Evolutionary conservation across 2,113 vertebrate genomes (phyloP).

Genomic region (Trogon melanurus): DNA sequence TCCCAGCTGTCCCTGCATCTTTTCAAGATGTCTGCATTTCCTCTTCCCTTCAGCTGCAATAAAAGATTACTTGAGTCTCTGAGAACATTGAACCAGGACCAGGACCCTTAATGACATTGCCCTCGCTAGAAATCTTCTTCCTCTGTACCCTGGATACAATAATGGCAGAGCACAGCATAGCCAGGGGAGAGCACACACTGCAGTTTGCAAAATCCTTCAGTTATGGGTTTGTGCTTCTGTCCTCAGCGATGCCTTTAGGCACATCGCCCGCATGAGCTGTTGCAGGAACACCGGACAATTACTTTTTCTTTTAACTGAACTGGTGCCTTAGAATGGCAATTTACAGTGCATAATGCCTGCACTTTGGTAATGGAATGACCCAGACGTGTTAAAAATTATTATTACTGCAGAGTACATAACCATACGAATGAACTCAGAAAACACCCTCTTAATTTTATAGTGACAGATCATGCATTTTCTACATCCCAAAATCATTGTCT

Average conservation of each 20-base stretch:
- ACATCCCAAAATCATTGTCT: not conserved
- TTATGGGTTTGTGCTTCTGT: not conserved
- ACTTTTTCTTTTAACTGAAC: not conserved
- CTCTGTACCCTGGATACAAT: not conserved
- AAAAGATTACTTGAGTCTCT: not conserved
- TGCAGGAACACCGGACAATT: not conserved
- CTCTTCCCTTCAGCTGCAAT: not conserved
- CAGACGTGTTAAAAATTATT: constrained; percentile 3
- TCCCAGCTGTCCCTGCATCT: not conserved
- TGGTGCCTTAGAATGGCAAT: not conserved
- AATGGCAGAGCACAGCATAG: not conserved
- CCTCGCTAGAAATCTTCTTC: not conserved
- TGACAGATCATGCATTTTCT: not conserved
- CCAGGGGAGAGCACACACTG: not conserved
- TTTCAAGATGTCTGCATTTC: not conserved
- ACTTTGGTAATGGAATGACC: constrained; percentile 24
- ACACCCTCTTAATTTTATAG: not conserved
- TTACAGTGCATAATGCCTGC: constrained; percentile 15
- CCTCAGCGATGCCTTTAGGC: not conserved
- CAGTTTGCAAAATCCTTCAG: not conserved
- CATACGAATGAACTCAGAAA: not conserved
- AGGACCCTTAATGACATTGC: not conserved
- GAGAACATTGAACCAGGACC: not conserved
- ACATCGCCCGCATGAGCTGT: accelerated
- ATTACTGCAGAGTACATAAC: not conserved